Evolutionary conservation across 2,113 vertebrate genomes (phyloP).

Genomic region (Climacteris rufus): DNA sequence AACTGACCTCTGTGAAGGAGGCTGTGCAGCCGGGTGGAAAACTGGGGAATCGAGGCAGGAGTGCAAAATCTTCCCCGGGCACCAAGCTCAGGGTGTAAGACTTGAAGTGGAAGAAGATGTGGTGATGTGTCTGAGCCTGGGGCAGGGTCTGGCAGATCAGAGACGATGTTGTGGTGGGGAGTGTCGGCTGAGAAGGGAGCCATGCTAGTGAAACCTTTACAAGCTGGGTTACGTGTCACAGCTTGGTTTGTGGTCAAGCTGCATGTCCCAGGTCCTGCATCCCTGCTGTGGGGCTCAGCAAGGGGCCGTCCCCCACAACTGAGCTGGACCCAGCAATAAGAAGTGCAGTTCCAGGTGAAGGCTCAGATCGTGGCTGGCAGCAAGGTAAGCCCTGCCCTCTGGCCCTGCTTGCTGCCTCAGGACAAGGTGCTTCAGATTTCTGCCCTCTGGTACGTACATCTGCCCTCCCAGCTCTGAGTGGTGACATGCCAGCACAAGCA

Average conservation of each 20-base stretch:
- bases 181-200: rapidly evolving
- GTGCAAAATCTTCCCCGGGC: rapidly evolving
- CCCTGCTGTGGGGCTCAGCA: rapidly evolving
- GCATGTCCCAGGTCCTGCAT: background rate
- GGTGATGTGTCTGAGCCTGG: background rate
- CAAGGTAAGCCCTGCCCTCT: background rate
- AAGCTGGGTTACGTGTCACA: background rate
- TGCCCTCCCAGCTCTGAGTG: background rate
- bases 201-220: background rate
- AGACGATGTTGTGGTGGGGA: background rate
- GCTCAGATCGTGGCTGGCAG: background rate
- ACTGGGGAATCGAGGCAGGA: background rate
- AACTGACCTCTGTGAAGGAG: rapidly evolving
- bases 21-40: background rate
- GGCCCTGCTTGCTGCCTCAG: background rate
- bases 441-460: rapidly evolving
- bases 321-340: background rate
- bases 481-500: rapidly evolving
- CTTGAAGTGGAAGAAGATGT: background rate
- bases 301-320: rapidly evolving
- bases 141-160: background rate
- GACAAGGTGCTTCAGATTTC: background rate
- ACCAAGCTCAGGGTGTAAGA: background rate
- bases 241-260: background rate
- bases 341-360: background rate